Conservation (phyloP, 2,888 invertebrate genomes). For the Gastracanthus pulcherrimus region DNA sequence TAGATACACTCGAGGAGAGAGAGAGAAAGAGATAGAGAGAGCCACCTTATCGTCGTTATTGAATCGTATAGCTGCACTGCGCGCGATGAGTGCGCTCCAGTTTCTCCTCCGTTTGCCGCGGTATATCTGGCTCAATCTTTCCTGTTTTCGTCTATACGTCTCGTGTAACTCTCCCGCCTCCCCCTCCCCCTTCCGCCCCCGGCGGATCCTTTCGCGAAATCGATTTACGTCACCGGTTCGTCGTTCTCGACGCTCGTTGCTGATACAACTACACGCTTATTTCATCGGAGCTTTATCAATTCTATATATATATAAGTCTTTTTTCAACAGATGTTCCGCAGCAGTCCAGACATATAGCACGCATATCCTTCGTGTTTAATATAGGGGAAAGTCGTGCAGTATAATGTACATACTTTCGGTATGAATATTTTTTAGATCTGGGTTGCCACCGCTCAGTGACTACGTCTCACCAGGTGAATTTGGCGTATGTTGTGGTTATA, state of each 20-base stretch:
- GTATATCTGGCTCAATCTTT: constrained; percentile 30
- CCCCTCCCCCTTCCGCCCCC: too few species aligned
- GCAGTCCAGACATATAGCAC: too few species aligned
- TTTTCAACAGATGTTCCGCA: constrained; percentile 19
- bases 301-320: too few species aligned
- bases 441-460: too few species aligned
- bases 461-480: too few species aligned
- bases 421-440: too few species aligned
- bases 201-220: background rate
- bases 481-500: too few species aligned
- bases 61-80: constrained; percentile 50
- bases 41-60: constrained; percentile 55
- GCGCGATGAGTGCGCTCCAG: constrained; percentile 46
- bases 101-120: constrained; percentile 26
- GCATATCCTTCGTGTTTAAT: too few species aligned
- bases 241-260: background rate
- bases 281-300: too few species aligned
- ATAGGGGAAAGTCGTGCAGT: too few species aligned
- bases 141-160: constrained; percentile 44
- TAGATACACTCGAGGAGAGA: constrained; percentile 22
- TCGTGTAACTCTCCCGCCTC: background rate
- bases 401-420: too few species aligned
- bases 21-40: constrained; percentile 3
- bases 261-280: background rate
- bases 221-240: background rate